Evolutionary conservation across 2,113 vertebrate genomes (phyloP).

Genomic region (Coptodon bakossiorum): DNA sequence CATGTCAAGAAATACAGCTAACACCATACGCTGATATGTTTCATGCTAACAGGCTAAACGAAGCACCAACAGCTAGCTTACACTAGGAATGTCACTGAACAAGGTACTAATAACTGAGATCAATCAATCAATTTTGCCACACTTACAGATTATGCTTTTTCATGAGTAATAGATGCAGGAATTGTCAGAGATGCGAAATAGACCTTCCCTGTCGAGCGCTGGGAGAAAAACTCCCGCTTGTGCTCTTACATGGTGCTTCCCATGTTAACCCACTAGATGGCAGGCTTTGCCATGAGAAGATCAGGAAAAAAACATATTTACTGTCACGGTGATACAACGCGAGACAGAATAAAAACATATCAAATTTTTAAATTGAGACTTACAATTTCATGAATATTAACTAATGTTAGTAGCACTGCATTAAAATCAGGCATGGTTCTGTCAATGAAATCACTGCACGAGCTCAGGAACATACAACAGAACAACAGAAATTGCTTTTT

Average conservation of each 20-base stretch:
- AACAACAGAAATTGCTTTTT: background rate
- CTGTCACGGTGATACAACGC: background rate
- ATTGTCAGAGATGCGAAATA: background rate
- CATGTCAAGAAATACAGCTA: background rate
- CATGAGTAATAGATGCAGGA: background rate
- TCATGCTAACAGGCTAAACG: background rate
- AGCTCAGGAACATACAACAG: background rate
- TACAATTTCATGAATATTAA: background rate
- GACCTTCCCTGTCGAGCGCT: background rate
- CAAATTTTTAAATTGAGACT: background rate
- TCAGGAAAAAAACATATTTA: background rate
- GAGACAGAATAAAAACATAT: background rate
- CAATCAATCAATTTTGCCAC: background rate
- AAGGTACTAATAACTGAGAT: background rate
- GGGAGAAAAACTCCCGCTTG: background rate
- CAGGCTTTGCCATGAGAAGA: background rate
- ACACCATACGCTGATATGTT: background rate
- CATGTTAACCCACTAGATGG: background rate
- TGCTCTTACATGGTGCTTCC: background rate
- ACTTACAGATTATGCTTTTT: background rate
- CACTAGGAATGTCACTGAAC: background rate
- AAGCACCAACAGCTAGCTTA: background rate
- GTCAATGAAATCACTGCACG: background rate
- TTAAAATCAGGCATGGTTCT: background rate
- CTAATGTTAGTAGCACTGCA: background rate